phyloP scores from a whole-genome alignment of 2,797 vertebrate species.

The Nasua narica region DNA sequence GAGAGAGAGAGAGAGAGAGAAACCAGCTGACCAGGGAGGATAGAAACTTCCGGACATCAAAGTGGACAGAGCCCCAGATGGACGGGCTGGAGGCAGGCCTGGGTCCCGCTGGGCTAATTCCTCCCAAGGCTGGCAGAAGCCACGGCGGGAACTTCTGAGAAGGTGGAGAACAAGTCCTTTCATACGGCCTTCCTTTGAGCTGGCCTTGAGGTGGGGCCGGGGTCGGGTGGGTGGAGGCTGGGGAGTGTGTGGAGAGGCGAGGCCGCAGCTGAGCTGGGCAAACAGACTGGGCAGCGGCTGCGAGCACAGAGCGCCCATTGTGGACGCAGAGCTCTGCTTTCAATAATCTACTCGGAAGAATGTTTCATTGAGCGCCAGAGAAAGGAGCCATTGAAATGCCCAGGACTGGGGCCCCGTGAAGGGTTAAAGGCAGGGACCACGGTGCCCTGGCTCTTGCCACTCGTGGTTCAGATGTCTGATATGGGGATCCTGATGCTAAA shows the following conservation, averaged over 20 bases:
- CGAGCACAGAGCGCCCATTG: constrained; percentile 86
- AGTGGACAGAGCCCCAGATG: constrained; percentile 68
- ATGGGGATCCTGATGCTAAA: neutral
- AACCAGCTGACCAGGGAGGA: constrained; percentile 66
- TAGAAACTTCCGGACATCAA: constrained; percentile 81
- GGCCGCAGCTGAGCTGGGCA: constrained; percentile 72
- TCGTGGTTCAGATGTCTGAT: neutral
- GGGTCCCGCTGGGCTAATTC: constrained; percentile 77
- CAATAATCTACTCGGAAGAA: constrained; percentile 85
- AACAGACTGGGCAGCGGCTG: constrained; percentile 84
- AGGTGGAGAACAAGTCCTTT: constrained; percentile 76
- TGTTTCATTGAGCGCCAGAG: constrained; percentile 85
- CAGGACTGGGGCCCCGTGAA: constrained; percentile 54
- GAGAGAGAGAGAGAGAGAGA: constrained; percentile 44
- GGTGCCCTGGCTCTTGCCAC: neutral
- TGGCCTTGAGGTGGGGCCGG: constrained; percentile 67
- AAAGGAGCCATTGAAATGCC: constrained; percentile 84
- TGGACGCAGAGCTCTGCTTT: constrained; percentile 84
- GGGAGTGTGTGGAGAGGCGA: constrained; percentile 76
- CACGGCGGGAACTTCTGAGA: constrained; percentile 67
- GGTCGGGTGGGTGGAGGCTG: constrained; percentile 73
- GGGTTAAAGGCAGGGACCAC: constrained; percentile 79
- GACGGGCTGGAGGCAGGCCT: constrained; percentile 39
- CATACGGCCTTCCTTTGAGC: constrained; percentile 78
- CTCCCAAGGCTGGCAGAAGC: constrained; percentile 61